Evolutionary conservation across 2,888 invertebrate genomes (phyloP).

Genomic region (Cantharis rustica): DNA sequence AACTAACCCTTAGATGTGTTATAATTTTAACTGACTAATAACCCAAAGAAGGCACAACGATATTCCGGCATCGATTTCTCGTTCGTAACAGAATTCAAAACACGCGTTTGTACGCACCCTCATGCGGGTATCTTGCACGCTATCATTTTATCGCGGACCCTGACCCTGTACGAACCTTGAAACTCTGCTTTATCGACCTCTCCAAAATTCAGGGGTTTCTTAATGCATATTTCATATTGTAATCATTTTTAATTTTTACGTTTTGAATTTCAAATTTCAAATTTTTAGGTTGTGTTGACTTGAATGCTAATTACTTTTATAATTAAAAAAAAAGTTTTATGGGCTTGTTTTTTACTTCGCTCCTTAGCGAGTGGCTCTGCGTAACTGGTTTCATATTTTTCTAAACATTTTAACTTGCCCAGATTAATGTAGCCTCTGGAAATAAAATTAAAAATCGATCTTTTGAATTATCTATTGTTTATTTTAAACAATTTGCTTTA

Average conservation of each 20-base stretch:
- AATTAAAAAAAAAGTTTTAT: background rate
- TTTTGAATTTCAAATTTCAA: background rate
- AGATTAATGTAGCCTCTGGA: background rate
- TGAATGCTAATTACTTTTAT: background rate
- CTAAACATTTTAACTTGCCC: background rate
- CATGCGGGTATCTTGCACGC: slow-evolving; percentile 6
- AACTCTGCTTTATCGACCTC: slow-evolving; percentile 20
- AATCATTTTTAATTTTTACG: background rate
- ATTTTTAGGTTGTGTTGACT: background rate
- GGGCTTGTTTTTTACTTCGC: background rate
- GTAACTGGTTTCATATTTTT: background rate
- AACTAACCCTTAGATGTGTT: background rate
- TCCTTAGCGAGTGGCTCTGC: background rate
- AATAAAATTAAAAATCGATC: background rate
- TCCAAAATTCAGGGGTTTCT: slow-evolving; percentile 3
- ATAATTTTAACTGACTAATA: background rate
- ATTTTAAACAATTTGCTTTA: slow-evolving; percentile 1
- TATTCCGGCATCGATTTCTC: slow-evolving; percentile 16
- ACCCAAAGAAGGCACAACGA: background rate
- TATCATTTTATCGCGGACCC: slow-evolving; percentile 20
- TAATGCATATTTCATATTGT: background rate
- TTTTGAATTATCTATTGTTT: background rate
- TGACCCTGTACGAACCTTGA: slow-evolving; percentile 22
- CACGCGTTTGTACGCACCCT: slow-evolving; percentile 24
- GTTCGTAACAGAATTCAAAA: slow-evolving; percentile 12